Evolutionary conservation across 1,140 invertebrate genomes (phyloP).

Genomic region (Gryon sp.): DNA sequence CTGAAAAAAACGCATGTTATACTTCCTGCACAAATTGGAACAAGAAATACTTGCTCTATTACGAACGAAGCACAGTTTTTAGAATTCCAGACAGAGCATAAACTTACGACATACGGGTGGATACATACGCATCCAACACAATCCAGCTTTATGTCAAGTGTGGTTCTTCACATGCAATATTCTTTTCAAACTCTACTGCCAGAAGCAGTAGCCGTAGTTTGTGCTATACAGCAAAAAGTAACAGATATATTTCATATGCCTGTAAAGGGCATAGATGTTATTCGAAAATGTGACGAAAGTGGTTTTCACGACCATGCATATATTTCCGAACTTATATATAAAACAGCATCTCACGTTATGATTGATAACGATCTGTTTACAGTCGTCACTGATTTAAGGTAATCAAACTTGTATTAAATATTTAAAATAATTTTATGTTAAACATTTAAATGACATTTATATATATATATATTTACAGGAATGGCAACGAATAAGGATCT

Average conservation of each 20-base stretch:
- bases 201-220: neutral
- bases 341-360: too few species aligned
- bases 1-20: neutral
- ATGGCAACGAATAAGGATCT: too few species aligned
- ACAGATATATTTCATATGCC: neutral
- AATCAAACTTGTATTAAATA: too few species aligned
- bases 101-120: conserved; percentile 5
- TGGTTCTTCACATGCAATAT: conserved; percentile 12
- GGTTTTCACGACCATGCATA: neutral
- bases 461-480: too few species aligned
- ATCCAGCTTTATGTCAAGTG: neutral
- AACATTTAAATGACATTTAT: too few species aligned
- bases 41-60: neutral
- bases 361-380: too few species aligned
- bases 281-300: too few species aligned
- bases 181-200: neutral
- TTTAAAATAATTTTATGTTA: too few species aligned
- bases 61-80: neutral
- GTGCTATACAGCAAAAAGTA: neutral
- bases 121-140: conserved; percentile 41
- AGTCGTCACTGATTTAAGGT: too few species aligned
- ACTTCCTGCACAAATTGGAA: neutral
- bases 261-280: neutral
- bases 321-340: too few species aligned
- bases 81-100: neutral